Evolutionary conservation across 2,113 vertebrate genomes (phyloP).

Genomic region (Ailurus styani): DNA sequence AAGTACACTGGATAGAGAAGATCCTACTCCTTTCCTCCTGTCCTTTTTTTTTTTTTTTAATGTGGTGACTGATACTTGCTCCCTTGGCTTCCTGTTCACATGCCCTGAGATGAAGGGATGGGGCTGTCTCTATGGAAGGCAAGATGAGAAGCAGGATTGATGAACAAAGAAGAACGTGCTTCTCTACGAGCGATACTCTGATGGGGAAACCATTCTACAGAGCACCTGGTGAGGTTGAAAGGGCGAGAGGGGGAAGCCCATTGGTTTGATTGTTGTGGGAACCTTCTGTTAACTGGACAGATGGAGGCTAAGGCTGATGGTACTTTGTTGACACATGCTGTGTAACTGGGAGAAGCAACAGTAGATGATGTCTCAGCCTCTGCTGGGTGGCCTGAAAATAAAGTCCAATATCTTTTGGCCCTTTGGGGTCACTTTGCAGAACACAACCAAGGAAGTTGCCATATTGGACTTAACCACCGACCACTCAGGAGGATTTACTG

Average conservation of each 20-base stretch:
- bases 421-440: neutral
- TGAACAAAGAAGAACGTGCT: neutral
- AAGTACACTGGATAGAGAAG: neutral
- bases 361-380: neutral
- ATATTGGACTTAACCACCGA: neutral
- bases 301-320: neutral
- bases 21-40: neutral
- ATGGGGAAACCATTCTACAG: neutral
- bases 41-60: neutral
- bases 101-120: neutral
- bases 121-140: neutral
- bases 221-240: conserved; percentile 4
- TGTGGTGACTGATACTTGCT: neutral
- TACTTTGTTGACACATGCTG: neutral
- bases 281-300: conserved; percentile 13
- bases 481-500: neutral
- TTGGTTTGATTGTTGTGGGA: neutral
- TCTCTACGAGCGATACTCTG: neutral
- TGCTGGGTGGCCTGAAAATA: neutral
- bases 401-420: neutral
- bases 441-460: neutral
- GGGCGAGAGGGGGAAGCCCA: neutral
- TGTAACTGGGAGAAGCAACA: neutral
- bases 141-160: neutral
- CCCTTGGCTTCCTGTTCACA: neutral